Evolutionary conservation across 2,797 vertebrate species (phyloP).

Genomic region (Pogoniulus pusillus): DNA sequence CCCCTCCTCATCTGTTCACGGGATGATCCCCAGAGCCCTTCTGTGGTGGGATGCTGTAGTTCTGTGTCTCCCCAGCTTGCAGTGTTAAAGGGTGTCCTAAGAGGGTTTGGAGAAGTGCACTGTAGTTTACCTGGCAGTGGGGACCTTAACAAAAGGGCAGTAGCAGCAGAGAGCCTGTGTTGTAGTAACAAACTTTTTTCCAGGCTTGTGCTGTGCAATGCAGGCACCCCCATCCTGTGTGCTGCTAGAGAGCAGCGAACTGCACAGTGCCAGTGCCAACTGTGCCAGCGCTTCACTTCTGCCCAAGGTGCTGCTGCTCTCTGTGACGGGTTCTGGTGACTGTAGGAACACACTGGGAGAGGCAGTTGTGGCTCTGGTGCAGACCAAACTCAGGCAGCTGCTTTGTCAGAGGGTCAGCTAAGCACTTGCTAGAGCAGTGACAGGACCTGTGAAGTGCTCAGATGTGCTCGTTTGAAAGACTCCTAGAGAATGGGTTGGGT

Average conservation of each 20-base stretch:
- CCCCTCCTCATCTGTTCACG: no score
- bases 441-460: neutral
- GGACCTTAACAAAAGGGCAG: neutral
- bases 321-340: no score
- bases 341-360: neutral
- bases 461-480: neutral
- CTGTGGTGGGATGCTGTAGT: no score
- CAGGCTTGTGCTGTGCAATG: neutral
- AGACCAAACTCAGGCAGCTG: neutral
- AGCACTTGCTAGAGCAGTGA: neutral
- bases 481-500: no score
- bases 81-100: neutral
- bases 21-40: no score
- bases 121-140: neutral
- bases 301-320: neutral
- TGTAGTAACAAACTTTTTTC: neutral
- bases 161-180: rapidly evolving
- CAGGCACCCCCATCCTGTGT: no score
- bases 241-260: neutral
- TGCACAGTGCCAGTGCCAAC: neutral
- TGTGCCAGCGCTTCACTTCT: neutral
- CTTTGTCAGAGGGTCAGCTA: neutral
- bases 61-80: neutral
- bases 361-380: neutral
- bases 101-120: neutral